A percentile compares a stretch with the other conserved stretches of the same genome.
Evolutionary conservation across 2,113 vertebrate species (phyloP).

Genomic region (Sciurus niger): DNA sequence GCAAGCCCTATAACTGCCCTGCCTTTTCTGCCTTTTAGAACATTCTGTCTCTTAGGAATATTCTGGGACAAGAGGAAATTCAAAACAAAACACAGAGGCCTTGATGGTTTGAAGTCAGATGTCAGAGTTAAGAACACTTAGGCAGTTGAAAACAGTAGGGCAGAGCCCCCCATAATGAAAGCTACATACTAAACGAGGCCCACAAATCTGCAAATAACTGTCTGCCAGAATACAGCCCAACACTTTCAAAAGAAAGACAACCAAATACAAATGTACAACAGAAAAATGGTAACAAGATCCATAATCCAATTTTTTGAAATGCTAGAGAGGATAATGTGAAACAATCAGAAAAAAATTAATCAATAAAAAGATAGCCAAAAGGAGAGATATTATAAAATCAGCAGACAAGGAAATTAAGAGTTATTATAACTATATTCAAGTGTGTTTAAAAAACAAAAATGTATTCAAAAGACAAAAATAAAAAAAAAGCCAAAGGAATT

Average conservation of each 20-base stretch:
- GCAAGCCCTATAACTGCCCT: neutral
- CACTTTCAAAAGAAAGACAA: slow-evolving; percentile 22
- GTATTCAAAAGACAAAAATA: neutral
- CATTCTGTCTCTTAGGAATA: neutral
- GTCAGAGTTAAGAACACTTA: neutral
- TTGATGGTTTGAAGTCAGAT: neutral
- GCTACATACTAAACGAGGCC: neutral
- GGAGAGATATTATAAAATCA: neutral
- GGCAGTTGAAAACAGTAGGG: neutral
- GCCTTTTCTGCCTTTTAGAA: neutral
- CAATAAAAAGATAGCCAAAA: neutral
- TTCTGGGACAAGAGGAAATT: neutral
- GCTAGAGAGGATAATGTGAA: neutral
- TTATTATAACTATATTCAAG: neutral
- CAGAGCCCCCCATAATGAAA: neutral
- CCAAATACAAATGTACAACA: slow-evolving; percentile 9
- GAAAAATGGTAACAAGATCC: neutral
- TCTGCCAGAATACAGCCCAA: neutral
- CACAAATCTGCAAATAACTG: neutral
- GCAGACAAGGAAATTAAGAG: neutral
- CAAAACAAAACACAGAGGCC: neutral
- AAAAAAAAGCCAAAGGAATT: neutral
- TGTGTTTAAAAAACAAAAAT: neutral
- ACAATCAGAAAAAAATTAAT: neutral
- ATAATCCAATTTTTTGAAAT: neutral